Percentiles rank a stretch among this genome's conserved stretches.
phyloP scores from a whole-genome alignment of 1,140 invertebrate genomes.

The Orius laevigatus region DNA sequence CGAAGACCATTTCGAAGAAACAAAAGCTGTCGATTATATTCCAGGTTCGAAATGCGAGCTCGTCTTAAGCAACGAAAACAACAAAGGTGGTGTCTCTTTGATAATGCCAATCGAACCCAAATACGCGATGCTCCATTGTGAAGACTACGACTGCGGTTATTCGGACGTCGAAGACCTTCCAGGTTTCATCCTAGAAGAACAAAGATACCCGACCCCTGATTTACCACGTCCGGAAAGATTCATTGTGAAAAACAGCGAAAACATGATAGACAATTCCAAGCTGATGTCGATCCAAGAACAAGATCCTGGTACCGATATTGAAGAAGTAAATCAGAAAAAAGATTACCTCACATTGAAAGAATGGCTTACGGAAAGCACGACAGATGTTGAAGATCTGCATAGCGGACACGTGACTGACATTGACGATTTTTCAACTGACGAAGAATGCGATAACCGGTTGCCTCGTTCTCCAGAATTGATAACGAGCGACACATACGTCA shows the following conservation, averaged over 20 bases:
- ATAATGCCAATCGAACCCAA: slow-evolving; percentile 26
- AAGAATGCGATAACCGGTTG: not conserved
- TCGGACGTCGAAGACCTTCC: slow-evolving; percentile 28
- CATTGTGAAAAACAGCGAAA: slow-evolving; percentile 21
- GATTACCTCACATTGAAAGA: slow-evolving; percentile 8
- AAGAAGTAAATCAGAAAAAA: slow-evolving; percentile 28
- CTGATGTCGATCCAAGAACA: slow-evolving; percentile 9
- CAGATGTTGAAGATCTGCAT: slow-evolving; percentile 36
- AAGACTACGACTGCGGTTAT: slow-evolving; percentile 25
- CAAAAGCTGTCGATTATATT: slow-evolving; percentile 16
- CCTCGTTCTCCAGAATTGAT: not conserved
- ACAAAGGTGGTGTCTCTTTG: slow-evolving; percentile 21
- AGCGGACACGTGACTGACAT: slow-evolving; percentile 28
- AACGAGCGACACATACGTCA: slow-evolving; percentile 21
- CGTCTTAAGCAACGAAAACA: slow-evolving; percentile 30
- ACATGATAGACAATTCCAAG: slow-evolving; percentile 17
- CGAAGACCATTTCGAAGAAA: not conserved
- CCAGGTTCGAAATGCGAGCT: slow-evolving; percentile 30
- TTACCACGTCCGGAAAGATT: slow-evolving; percentile 23
- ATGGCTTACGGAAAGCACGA: slow-evolving; percentile 19
- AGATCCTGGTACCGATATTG: slow-evolving; percentile 30
- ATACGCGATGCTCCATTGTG: slow-evolving; percentile 10
- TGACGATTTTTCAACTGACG: not conserved
- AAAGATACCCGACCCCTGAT: slow-evolving; percentile 20
- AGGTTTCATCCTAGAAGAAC: slow-evolving; percentile 5